Evolutionary conservation across 2,888 invertebrate species (phyloP).

Genomic region (Lochmaea crataegi): DNA sequence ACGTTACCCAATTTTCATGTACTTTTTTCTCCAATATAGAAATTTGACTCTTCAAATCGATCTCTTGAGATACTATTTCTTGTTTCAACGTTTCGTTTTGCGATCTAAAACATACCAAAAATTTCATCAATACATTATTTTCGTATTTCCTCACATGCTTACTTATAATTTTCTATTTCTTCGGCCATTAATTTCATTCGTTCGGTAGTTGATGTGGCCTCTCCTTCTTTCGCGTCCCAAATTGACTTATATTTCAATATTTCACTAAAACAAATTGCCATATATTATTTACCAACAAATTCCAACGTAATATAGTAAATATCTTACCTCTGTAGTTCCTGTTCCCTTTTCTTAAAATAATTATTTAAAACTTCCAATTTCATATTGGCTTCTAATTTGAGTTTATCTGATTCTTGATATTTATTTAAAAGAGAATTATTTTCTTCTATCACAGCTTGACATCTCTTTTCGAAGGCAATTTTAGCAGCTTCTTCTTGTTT

Average conservation of each 20-base stretch:
- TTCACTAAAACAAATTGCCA: slow-evolving; percentile 70
- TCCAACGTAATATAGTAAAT: background rate
- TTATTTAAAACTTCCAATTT: slow-evolving; percentile 86
- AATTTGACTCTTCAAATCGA: slow-evolving; percentile 75
- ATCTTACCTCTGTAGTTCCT: slow-evolving; percentile 85
- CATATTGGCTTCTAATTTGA: slow-evolving; percentile 82
- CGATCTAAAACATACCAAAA: slow-evolving; percentile 59
- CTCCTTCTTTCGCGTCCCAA: slow-evolving; percentile 84
- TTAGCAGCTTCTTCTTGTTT: slow-evolving; percentile 65
- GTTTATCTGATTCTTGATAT: slow-evolving; percentile 75
- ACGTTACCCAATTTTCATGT: slow-evolving; percentile 87
- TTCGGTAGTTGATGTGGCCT: slow-evolving; percentile 83
- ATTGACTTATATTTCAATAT: slow-evolving; percentile 79
- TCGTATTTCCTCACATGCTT: slow-evolving; percentile 55
- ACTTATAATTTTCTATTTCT: slow-evolving; percentile 85
- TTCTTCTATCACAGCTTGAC: slow-evolving; percentile 66
- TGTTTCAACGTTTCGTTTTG: slow-evolving; percentile 76
- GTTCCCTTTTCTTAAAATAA: slow-evolving; percentile 92
- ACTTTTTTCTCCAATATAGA: slow-evolving; percentile 84
- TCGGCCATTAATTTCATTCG: slow-evolving; percentile 81
- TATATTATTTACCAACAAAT: background rate
- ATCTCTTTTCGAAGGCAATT: slow-evolving; percentile 64
- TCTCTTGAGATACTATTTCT: slow-evolving; percentile 89
- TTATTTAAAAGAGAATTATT: slow-evolving; percentile 69
- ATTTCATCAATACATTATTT: background rate